Evolutionary conservation across 2,113 vertebrate genomes (phyloP), one percentile per base, ranked within the genome.

Genomic region (Bungarus multicinctus): DNA sequence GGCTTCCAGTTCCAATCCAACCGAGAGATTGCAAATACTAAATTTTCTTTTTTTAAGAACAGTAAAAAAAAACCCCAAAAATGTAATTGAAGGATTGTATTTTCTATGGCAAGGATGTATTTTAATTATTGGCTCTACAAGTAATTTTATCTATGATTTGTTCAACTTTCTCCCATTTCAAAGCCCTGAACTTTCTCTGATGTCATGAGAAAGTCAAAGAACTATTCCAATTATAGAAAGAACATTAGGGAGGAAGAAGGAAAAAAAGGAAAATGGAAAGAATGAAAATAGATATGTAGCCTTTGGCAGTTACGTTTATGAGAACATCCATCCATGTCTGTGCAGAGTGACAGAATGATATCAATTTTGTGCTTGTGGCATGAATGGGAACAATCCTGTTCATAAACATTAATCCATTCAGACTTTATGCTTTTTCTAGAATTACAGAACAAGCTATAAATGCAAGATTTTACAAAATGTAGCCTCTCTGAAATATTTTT

Each of bases 241-340:
- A 85, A 23, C 50, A 14, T n/a, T 39, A 55, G 25, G 22, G 43
- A 92, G 92, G 43, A 57, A 34, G 54, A 90, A 69, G n/a, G 0
- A 10, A 91, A 85, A 91, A 91, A 69, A n/a, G 81, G 89, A 45
- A 14, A 92, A 89, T 92, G 88, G 94, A 93, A 94, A 12, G 53
- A 94, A 52, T 23, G 43, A 74, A 60, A 94, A 88, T 30, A 43
- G 54, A 34, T 87, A 92, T 5, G 1, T 89, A n/a, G 45, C n/a
- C 94, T 85, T 45, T 54, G 92, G 90, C 52, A 69, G 47, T 85
- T 95, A 93, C 87, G 91, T 91, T 93, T 91, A 69, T 93, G 86
- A 94, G 89, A 93, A 20, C 87, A 92, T 94, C n/a, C n/a, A n/a
- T n/a, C 95, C 22, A 25, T 1, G 0, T 90, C 94, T 52, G 1